Evolutionary conservation across 2,888 invertebrate species (phyloP).

Genomic region (Cepaea hortensis): DNA sequence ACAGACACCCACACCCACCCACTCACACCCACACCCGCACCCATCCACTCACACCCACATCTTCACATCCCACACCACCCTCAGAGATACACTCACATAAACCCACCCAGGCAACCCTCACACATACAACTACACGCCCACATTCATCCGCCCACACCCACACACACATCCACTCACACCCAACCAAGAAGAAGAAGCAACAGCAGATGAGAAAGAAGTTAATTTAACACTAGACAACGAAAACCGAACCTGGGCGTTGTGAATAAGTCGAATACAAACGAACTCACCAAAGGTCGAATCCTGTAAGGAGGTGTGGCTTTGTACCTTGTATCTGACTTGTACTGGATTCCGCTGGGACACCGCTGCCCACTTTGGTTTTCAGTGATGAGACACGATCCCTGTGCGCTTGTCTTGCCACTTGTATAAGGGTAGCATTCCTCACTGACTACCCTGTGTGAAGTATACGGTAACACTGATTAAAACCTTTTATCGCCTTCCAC

Average conservation of each 20-base stretch:
- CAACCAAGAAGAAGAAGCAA: neutral
- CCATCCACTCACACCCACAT: neutral
- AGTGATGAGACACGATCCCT: conserved; percentile 82
- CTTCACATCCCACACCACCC: neutral
- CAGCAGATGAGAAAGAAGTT: neutral
- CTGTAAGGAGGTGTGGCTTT: conserved; percentile 78
- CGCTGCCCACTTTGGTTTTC: conserved; percentile 49
- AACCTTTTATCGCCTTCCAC: neutral
- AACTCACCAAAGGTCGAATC: conserved; percentile 56
- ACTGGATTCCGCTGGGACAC: conserved; percentile 72
- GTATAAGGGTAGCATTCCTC: conserved; percentile 88
- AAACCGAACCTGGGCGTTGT: too few species aligned
- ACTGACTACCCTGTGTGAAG: conserved; percentile 84
- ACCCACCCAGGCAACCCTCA: neutral
- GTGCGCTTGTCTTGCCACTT: conserved; percentile 80
- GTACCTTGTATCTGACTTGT: conserved; percentile 69
- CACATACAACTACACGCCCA: neutral
- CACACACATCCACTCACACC: neutral
- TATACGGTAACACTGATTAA: neutral
- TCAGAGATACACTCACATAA: neutral
- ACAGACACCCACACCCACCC: neutral
- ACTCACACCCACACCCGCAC: neutral
- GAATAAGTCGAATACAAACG: neutral
- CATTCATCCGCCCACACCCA: neutral
- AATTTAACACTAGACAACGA: too few species aligned